phyloP scores from a whole-genome alignment of 2,888 invertebrate genomes.

The Pseudolycoriella hygida region DNA sequence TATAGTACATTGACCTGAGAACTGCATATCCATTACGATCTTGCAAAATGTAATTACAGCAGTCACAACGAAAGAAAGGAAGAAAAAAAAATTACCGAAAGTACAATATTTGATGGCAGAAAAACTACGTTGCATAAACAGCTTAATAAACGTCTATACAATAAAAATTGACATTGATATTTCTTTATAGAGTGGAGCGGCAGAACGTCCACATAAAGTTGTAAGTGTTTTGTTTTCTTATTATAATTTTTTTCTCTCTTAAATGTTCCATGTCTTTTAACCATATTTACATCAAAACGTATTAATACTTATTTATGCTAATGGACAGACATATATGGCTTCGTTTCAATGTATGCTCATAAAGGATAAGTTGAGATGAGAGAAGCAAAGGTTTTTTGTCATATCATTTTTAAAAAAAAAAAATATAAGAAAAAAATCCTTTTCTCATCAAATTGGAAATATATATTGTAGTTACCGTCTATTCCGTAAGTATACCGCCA shows the following conservation, averaged over 20 bases:
- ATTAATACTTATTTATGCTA: slow-evolving; percentile 5
- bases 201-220: neutral
- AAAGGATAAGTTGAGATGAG: no score
- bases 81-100: no score
- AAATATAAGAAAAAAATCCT: no score
- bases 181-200: neutral
- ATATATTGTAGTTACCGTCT: no score
- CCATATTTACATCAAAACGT: slow-evolving; percentile 1
- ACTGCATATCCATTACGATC: no score
- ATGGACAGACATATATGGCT: slow-evolving; percentile 3
- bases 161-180: slow-evolving; percentile 5
- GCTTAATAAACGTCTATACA: neutral
- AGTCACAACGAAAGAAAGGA: no score
- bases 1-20: no score
- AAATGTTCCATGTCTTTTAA: neutral
- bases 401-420: no score
- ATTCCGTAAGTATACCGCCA: no score
- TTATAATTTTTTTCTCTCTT: neutral
- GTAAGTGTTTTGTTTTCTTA: neutral
- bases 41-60: no score
- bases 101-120: neutral
- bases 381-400: no score
- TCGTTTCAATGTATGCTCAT: neutral
- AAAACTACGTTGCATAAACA: neutral
- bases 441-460: no score